A percentile compares a stretch with the other conserved stretches of the same genome.
phyloP scores from a whole-genome alignment of 2,113 vertebrate species.

The Hucho hucho region DNA sequence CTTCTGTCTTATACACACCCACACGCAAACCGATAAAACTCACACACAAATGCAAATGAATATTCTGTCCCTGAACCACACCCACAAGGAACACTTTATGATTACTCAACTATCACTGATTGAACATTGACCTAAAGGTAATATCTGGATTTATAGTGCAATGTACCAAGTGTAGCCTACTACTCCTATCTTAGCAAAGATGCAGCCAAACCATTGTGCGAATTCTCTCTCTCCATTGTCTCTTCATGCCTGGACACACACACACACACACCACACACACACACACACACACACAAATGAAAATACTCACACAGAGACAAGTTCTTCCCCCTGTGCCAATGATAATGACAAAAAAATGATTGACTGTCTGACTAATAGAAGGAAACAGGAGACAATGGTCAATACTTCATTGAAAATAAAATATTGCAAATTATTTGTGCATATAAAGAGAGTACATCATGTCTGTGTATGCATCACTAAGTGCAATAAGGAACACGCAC shows the following conservation, averaged over 20 bases:
- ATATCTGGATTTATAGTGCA: not conserved
- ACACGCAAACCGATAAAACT: not conserved
- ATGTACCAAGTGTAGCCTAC: not conserved
- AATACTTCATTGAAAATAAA: too few species aligned
- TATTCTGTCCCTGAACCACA: constrained; percentile 1
- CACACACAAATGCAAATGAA: not conserved
- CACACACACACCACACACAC: not conserved
- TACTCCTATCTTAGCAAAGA: not conserved
- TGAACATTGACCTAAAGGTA: not conserved
- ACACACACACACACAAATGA: not conserved
- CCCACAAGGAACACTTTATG: not conserved
- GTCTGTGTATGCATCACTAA: too few species aligned
- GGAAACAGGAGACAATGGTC: too few species aligned
- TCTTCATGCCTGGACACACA: not conserved
- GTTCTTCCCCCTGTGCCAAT: too few species aligned
- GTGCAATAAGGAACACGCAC: too few species aligned
- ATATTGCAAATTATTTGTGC: too few species aligned
- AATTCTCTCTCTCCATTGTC: not conserved
- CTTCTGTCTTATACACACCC: not conserved
- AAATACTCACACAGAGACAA: not conserved
- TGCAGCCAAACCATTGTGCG: not conserved
- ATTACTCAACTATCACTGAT: not conserved
- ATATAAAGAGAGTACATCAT: too few species aligned
- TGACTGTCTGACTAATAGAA: too few species aligned
- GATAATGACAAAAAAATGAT: too few species aligned